A percentile compares a stretch with the other conserved stretches of the same genome.
phyloP scores from a whole-genome alignment of 2,113 vertebrate genomes.

The Heterocephalus glaber region DNA sequence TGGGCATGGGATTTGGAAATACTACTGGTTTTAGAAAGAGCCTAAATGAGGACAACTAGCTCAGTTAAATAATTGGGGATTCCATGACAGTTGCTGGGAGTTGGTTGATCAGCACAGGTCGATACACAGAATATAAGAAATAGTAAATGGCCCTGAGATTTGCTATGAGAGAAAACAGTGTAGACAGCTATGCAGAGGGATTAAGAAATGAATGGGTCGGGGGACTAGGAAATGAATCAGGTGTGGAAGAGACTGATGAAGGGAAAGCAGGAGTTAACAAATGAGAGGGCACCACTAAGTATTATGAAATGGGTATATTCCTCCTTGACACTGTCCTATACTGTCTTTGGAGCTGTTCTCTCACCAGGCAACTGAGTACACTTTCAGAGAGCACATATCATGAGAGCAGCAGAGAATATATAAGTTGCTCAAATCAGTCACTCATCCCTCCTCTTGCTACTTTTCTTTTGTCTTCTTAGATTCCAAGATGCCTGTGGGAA shows the following conservation, averaged over 20 bases:
- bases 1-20: neutral
- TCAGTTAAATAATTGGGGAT: neutral
- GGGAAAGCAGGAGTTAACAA: neutral
- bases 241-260: neutral
- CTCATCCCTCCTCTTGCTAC: neutral
- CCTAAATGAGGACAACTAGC: neutral
- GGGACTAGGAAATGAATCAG: neutral
- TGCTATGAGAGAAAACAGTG: neutral
- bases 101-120: neutral
- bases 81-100: neutral
- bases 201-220: neutral
- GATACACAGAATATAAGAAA: neutral
- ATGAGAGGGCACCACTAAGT: neutral
- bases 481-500: neutral
- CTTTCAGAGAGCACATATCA: neutral
- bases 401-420: neutral
- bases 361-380: neutral
- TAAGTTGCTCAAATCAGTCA: neutral
- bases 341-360: neutral
- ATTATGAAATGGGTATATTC: neutral
- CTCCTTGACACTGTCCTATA: neutral
- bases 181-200: neutral
- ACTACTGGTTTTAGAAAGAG: neutral
- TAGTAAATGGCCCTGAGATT: neutral
- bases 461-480: slow-evolving; percentile 27